Base-by-base conservation (phyloP, 2,113 vertebrate genomes). In the Phaethornis superciliosus region DNA sequence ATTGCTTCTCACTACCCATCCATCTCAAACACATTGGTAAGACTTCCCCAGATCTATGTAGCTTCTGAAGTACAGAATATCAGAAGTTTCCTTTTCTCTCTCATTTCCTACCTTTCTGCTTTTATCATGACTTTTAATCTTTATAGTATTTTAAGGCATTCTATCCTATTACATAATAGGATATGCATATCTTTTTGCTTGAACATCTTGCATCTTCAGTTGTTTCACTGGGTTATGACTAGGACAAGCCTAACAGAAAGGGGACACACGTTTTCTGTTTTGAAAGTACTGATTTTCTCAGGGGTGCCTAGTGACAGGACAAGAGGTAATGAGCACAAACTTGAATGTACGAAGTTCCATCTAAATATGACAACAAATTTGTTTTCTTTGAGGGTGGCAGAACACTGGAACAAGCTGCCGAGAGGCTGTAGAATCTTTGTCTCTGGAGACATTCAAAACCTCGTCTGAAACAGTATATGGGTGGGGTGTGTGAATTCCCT, bases 151-250 rank as follows among this genome's bases (percentile, higher is more conserved):
- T 72, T 37, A 62, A 84, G 33, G 30, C 40, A 64, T 42, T 64
- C 24, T 40, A 10, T 52, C 19, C 12, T 33, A 33, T 15, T 4
- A 18, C 13, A 4, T n/a, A 37, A 47, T 0, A 1, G 24, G 20
- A 52, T 62, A n/a, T 7, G 3, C 0, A 0, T 35, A 30, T 7
- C 52, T 77, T 59, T 68, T 22, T 35, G 26, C 30, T 81, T 26
- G 15, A 56, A 49, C 1, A 1, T 86, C 22, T 60, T 59, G 19
- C 4, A 18, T 44, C 15, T 82, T 76, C 21, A 46, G 6, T 40
- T 59, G 22, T 24, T 60, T 59, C 37, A n/a, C 0, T 2, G n/a
- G 33, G 12, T 40, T 47, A 23, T 21, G 28, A 56, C 27, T 35
- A 33, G 28, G 8, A 69, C 26, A 65, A 77, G 19, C 1, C 16